Percentiles rank a stretch among this genome's conserved stretches.
Conservation (phyloP, 2,113 vertebrate genomes). For the Phrynosoma platyrhinos region DNA sequence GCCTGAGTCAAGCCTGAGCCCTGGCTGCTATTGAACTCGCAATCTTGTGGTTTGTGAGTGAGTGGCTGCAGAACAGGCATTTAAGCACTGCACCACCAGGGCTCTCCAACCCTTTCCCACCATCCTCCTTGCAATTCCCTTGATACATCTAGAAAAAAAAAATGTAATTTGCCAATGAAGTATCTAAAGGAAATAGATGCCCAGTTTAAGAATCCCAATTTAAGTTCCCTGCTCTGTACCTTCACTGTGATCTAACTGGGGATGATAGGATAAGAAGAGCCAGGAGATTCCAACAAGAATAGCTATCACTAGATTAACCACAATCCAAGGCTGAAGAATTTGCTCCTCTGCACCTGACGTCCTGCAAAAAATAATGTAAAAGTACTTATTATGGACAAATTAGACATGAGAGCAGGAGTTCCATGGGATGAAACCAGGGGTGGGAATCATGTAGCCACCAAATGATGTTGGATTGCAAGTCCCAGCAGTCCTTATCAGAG, state of each 20-base stretch:
- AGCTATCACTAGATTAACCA: conserved; percentile 92
- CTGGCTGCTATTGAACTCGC: too few relatives aligned
- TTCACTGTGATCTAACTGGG: conserved; percentile 90
- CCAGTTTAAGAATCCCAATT: too few relatives aligned
- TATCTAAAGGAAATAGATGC: neutral
- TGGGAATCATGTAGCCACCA: too few relatives aligned
- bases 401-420: neutral
- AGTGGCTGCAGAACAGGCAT: too few relatives aligned
- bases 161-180: neutral
- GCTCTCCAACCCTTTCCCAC: too few relatives aligned
- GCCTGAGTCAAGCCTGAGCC: too few relatives aligned
- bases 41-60: too few relatives aligned
- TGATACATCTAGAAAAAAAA: neutral
- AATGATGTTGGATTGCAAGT: too few relatives aligned
- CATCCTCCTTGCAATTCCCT: neutral
- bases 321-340: conserved; percentile 90
- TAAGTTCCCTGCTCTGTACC: conserved; percentile 71
- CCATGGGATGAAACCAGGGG: too few relatives aligned
- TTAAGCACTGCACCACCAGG: too few relatives aligned
- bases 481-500: too few relatives aligned
- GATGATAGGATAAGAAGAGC: conserved; percentile 87
- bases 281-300: conserved; percentile 91
- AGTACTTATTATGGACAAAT: conserved; percentile 40
- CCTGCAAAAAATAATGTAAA: conserved; percentile 74
- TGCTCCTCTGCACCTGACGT: conserved; percentile 81